These are phyloP conservation scores for Heptranchias perlo DNA, from an alignment of 2,113 vertebrate species.

Conservation along the genomic window DNA sequence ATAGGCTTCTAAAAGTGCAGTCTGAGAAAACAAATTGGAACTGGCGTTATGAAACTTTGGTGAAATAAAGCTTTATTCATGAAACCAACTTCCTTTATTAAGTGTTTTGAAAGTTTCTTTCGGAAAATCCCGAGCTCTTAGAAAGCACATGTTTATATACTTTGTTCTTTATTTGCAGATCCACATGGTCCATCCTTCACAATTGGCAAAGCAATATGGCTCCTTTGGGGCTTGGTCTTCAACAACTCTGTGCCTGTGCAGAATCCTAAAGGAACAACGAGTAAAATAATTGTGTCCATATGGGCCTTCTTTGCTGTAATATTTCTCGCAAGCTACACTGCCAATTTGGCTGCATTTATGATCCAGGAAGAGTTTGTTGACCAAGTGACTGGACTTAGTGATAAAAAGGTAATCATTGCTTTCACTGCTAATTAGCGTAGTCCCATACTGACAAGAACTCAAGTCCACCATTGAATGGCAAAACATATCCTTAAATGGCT, in stretches of 20 bases:
- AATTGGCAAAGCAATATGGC: slow-evolving; percentile 95
- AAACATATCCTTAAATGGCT: background rate
- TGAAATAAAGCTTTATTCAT: background rate
- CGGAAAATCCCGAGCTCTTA: background rate
- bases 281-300: slow-evolving; percentile 96
- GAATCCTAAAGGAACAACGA: slow-evolving; percentile 93
- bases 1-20: background rate
- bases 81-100: background rate
- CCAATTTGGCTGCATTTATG: slow-evolving; percentile 98
- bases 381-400: slow-evolving; percentile 93
- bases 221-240: slow-evolving; percentile 97
- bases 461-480: background rate
- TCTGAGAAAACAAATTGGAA: background rate
- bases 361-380: slow-evolving; percentile 98
- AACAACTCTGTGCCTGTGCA: slow-evolving; percentile 98
- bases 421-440: background rate
- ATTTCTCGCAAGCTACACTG: slow-evolving; percentile 95
- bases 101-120: background rate
- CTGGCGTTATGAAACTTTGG: background rate
- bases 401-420: slow-evolving; percentile 81
- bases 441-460: background rate
- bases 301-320: slow-evolving; percentile 99
- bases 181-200: slow-evolving; percentile 95
- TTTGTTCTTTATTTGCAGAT: slow-evolving; percentile 54
- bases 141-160: background rate